Evolutionary conservation across 2,113 vertebrate species (phyloP).

Genomic region (Antennarius striatus): DNA sequence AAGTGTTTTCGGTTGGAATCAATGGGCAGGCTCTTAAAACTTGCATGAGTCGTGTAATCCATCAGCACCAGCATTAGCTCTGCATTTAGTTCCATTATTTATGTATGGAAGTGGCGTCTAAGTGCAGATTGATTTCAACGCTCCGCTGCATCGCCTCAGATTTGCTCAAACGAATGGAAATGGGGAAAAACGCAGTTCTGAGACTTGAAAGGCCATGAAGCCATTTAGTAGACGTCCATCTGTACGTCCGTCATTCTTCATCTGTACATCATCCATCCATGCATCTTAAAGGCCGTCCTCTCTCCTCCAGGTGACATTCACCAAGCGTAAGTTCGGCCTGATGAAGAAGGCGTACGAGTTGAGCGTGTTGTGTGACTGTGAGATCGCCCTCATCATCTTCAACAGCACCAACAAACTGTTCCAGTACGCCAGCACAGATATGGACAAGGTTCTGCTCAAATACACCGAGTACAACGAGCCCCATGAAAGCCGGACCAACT

Average conservation of each 20-base stretch:
- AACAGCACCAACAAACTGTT: slow-evolving; percentile 99
- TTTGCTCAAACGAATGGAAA: not conserved
- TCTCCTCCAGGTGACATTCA: slow-evolving; percentile 90
- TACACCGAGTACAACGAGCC: slow-evolving; percentile 98
- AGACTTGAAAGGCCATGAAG: too few species aligned
- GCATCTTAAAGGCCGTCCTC: not conserved
- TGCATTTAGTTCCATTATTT: slow-evolving; percentile 14
- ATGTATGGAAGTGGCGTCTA: not conserved
- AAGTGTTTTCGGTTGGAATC: not conserved
- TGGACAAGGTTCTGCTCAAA: slow-evolving; percentile 98
- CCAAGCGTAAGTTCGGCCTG: slow-evolving; percentile 97
- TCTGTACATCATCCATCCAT: too few species aligned
- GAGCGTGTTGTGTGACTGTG: slow-evolving; percentile 96
- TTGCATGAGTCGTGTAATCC: not conserved
- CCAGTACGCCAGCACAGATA: slow-evolving; percentile 97
- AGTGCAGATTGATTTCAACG: slow-evolving; percentile 21
- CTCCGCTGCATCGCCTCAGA: not conserved
- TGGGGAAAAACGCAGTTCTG: not conserved
- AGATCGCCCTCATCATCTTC: slow-evolving; percentile 98
- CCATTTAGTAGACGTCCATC: too few species aligned
- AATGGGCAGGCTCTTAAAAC: slow-evolving; percentile 1
- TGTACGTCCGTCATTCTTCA: too few species aligned
- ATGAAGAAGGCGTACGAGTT: slow-evolving; percentile 99
- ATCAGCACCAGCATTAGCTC: not conserved
- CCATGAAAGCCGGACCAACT: slow-evolving; percentile 95